These are phyloP conservation scores for Motacilla alba DNA, from an alignment of 2,113 vertebrate species.

Conservation along the genomic window DNA sequence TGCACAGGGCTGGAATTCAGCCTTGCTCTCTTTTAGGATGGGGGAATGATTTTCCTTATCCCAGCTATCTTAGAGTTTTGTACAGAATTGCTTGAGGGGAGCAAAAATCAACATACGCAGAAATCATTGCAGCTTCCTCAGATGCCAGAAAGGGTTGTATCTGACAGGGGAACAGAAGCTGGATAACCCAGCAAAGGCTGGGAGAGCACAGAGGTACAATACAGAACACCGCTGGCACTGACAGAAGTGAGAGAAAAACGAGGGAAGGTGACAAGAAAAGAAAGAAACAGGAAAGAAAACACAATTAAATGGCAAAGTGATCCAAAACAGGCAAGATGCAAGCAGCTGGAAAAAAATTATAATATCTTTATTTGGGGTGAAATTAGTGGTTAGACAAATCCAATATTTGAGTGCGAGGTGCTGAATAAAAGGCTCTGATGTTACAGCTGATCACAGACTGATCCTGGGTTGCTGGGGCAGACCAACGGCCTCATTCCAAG, in stretches of 20 bases:
- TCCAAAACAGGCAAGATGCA: not conserved
- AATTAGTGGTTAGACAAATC: not conserved
- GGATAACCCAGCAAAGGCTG: not conserved
- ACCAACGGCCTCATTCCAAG: not conserved
- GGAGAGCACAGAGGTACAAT: not conserved
- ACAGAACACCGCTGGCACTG: not conserved
- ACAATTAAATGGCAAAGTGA: not conserved
- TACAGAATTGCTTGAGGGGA: not conserved
- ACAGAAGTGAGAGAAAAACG: not conserved
- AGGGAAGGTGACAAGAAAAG: not conserved
- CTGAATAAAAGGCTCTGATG: not conserved
- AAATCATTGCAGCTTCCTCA: not conserved
- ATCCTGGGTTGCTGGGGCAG: not conserved
- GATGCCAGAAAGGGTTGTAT: not conserved
- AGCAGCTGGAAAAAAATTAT: not conserved
- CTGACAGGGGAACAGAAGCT: not conserved
- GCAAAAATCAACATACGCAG: not conserved
- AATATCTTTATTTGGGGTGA: not conserved
- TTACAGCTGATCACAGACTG: not conserved
- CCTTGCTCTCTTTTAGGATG: not conserved
- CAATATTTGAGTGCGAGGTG: fast-evolving
- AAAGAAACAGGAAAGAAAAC: not conserved
- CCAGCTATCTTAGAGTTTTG: not conserved
- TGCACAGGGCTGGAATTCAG: not conserved
- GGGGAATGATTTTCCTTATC: not conserved